Base-by-base conservation (phyloP, 2,113 vertebrate genomes). In the Pelmatolapia mariae region DNA sequence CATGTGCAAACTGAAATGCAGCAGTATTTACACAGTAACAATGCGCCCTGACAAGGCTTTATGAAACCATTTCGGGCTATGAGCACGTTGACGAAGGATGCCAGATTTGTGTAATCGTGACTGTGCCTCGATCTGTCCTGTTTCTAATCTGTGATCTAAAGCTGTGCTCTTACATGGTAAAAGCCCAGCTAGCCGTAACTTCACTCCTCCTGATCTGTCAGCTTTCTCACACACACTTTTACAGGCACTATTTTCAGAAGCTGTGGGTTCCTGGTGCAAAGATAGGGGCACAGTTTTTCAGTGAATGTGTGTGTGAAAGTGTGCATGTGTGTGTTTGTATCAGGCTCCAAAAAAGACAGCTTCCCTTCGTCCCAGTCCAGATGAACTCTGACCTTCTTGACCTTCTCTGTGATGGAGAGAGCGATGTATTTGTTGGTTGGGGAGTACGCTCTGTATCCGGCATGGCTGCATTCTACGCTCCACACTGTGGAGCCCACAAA, bases 291-390 rank as follows among this genome's bases (percentile, higher is more conserved):
- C 50, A 84, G 22, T 9, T 52, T 85, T 22, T 81, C 89, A 10
- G 45, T 82, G 54, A 88, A 88, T 1, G 36, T 73, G 61, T 91
- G 83, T 43, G 40, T 86, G 83, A 90, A 84, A 66, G 53, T 63
- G 85, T 90, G 82, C 8, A 87, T 16, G 79, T 12, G 33, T 15
- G 78, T 54, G 79, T 85, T 6, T 0, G 86, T 57, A 3, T 85
- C 79, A 10, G 82, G 50, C 5, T 87, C 78, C 5, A 7, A 63
- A 15, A 87, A 82, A 0, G 68, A 29, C 31, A 90, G 31, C 40
- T 19, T 4, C 5, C 83, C 83, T 26, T 16, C 2, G 2, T 79
- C 83, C 68, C 40, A 83, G 83, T 85, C 80, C 89, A 90, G 86
- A 38, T 80, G 80, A 8, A 90, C 38, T 59, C 89, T 33, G 86